phyloP scores from a whole-genome alignment of 2,888 invertebrate genomes.

The Keiferia lycopersicella region DNA sequence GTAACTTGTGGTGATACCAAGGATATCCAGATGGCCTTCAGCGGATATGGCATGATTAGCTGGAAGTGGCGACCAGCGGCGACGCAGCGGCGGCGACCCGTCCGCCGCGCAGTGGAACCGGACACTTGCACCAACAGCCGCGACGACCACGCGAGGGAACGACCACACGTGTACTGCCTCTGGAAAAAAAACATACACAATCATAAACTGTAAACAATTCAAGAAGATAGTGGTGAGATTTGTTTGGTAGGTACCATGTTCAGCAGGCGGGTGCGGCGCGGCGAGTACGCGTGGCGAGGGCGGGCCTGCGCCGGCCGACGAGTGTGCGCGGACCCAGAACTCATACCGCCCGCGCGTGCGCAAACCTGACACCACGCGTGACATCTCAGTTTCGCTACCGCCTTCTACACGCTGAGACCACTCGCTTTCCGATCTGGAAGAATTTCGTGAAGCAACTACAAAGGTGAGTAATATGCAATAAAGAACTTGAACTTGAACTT shows the following conservation, averaged over 20 bases:
- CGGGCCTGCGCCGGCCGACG: slow-evolving; percentile 84
- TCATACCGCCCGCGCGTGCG: slow-evolving; percentile 87
- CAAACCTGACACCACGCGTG: slow-evolving; percentile 84
- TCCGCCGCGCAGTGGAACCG: slow-evolving; percentile 85
- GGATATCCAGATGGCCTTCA: slow-evolving; percentile 75
- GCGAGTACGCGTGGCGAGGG: slow-evolving; percentile 82
- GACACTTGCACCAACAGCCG: slow-evolving; percentile 82
- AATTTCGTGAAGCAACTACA: no score
- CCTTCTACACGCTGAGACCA: slow-evolving; percentile 62
- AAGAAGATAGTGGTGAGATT: not conserved
- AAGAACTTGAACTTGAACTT: no score
- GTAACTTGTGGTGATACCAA: not conserved
- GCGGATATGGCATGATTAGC: slow-evolving; percentile 81
- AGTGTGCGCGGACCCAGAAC: slow-evolving; percentile 88
- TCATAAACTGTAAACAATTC: not conserved
- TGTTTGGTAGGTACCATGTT: not conserved
- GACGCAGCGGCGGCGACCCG: slow-evolving; percentile 83
- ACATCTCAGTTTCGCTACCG: slow-evolving; percentile 64
- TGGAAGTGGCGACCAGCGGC: slow-evolving; percentile 81
- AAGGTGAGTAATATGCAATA: no score
- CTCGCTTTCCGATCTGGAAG: slow-evolving; percentile 60
- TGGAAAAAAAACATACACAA: slow-evolving; percentile 46
- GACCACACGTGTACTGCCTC: slow-evolving; percentile 90
- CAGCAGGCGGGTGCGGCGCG: slow-evolving; percentile 47
- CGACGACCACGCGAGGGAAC: slow-evolving; percentile 84